Evolutionary conservation across 1,140 invertebrate genomes (phyloP).

Genomic region (Triops cancriformis): DNA sequence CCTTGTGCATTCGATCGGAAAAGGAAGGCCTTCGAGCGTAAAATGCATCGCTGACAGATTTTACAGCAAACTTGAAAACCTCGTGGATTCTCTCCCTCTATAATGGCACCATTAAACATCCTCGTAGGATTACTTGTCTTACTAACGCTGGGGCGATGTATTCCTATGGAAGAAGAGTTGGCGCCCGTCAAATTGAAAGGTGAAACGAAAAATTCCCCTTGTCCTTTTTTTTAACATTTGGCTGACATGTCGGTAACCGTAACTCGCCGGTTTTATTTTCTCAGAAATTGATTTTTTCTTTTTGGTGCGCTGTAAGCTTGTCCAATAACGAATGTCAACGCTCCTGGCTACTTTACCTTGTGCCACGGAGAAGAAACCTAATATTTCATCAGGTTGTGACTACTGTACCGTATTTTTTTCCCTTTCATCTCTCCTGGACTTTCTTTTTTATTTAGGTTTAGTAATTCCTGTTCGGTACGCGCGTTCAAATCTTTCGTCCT

Average conservation of each 20-base stretch:
- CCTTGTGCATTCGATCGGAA: not conserved
- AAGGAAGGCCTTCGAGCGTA: not conserved
- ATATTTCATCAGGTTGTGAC: conserved; percentile 1
- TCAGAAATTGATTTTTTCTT: not conserved
- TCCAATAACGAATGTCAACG: not conserved
- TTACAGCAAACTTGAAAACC: not conserved
- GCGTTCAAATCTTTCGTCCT: not conserved
- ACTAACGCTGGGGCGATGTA: not conserved
- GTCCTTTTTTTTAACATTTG: too few relatives aligned
- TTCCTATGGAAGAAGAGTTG: not conserved
- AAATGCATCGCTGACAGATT: not conserved
- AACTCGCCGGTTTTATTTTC: not conserved
- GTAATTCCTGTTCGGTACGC: too few relatives aligned
- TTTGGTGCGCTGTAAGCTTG: not conserved
- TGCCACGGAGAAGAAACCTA: not conserved
- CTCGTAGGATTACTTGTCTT: not conserved
- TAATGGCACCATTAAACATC: not conserved
- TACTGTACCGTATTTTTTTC: not conserved
- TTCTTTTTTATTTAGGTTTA: not conserved
- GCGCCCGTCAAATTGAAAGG: not conserved
- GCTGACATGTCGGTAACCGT: too few relatives aligned
- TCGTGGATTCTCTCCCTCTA: not conserved
- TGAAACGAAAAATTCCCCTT: not conserved
- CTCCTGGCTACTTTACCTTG: conserved; percentile 1
- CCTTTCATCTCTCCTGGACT: not conserved